These are phyloP conservation scores for Paratilapia polleni DNA, from an alignment of 2,113 vertebrate genomes.

Conservation along the genomic window DNA sequence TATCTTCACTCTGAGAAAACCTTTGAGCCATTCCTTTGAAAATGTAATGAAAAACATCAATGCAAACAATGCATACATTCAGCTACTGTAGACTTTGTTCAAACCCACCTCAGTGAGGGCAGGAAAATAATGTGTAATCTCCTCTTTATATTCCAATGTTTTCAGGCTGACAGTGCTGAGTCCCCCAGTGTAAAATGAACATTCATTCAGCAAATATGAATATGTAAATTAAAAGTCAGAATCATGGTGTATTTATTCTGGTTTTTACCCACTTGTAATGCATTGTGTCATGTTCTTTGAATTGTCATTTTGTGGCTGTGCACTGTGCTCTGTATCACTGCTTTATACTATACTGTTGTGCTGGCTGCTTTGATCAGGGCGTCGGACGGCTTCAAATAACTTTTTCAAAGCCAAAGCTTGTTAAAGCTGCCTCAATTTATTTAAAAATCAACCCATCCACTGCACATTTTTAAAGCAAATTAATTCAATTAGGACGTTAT, in stretches of 20 bases:
- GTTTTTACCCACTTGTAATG: slow-evolving; percentile 1
- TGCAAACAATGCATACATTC: background rate
- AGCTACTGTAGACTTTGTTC: slow-evolving; percentile 11
- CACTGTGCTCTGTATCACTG: background rate
- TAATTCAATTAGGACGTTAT: slow-evolving; percentile 37
- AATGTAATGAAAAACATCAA: background rate
- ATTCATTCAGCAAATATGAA: slow-evolving; percentile 17
- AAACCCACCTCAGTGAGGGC: background rate
- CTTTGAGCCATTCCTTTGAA: background rate
- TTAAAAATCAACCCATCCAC: slow-evolving; percentile 23
- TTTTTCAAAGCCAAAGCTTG: slow-evolving; percentile 32
- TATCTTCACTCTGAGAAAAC: background rate
- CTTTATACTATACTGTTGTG: background rate
- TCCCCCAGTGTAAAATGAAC: slow-evolving; percentile 2
- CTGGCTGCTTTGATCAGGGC: slow-evolving; percentile 38
- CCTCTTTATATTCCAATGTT: slow-evolving; percentile 1
- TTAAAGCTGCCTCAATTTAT: slow-evolving; percentile 36
- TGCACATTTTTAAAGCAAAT: slow-evolving; percentile 13
- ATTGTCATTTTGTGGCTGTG: background rate
- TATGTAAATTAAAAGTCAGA: slow-evolving; percentile 45
- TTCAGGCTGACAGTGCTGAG: background rate
- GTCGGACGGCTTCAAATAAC: slow-evolving; percentile 29
- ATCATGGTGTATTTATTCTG: background rate
- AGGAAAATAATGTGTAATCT: slow-evolving; percentile 1
- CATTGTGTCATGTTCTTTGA: background rate